A percentile compares a stretch with the other conserved stretches of the same genome.
These are phyloP conservation scores for Cynopterus brachyotis DNA, from an alignment of 2,113 vertebrate genomes.

Conservation along the genomic window DNA sequence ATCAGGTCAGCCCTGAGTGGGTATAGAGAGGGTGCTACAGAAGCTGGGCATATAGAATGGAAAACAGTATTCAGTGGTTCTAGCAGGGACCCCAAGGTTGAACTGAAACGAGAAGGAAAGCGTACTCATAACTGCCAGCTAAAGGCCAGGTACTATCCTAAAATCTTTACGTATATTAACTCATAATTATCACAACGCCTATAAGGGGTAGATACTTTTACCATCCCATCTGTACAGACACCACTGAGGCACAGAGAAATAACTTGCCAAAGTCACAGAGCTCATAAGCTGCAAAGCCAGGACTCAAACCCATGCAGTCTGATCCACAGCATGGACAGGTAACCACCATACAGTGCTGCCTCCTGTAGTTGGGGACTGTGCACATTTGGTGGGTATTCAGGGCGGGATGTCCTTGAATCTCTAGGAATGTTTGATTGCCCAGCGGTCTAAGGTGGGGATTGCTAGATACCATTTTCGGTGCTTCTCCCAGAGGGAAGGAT, in stretches of 20 bases:
- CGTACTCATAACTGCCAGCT: not conserved
- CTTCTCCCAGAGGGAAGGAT: not conserved
- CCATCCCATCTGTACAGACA: not conserved
- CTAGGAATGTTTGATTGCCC: not conserved
- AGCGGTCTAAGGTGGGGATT: not conserved
- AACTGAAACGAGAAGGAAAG: not conserved
- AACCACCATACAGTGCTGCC: accelerated
- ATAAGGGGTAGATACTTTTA: not conserved
- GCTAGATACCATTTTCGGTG: not conserved
- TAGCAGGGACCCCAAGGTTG: not conserved
- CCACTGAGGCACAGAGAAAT: not conserved
- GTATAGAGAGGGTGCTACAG: not conserved
- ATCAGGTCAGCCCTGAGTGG: not conserved
- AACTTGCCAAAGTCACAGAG: not conserved
- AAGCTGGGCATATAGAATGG: not conserved
- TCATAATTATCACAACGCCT: not conserved
- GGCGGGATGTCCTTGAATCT: not conserved
- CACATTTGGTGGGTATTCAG: not conserved
- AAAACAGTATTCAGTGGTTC: not conserved
- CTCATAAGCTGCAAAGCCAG: not conserved
- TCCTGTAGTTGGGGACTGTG: not conserved
- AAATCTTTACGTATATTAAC: not conserved
- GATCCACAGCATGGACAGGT: not conserved
- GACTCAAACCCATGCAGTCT: not conserved
- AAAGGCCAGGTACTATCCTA: not conserved